Conservation (phyloP, 2,888 invertebrate genomes). For the Eupithecia pulchellata region DNA sequence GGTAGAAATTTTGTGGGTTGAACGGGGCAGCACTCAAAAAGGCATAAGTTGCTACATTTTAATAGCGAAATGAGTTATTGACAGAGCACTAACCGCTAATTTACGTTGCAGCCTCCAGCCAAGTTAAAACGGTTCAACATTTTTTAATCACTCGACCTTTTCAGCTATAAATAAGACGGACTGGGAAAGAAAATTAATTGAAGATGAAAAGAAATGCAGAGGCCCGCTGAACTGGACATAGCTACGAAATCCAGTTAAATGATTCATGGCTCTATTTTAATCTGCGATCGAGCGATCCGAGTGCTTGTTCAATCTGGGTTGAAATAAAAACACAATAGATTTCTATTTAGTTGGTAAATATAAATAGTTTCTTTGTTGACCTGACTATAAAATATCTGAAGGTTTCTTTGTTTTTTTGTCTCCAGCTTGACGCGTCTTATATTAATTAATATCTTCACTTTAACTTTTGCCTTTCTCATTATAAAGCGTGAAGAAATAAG, state of each 20-base stretch:
- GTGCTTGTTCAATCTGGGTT: slow-evolving; percentile 37
- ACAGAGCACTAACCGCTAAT: slow-evolving; percentile 49
- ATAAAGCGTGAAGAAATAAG: slow-evolving; percentile 16
- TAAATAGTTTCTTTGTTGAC: not conserved
- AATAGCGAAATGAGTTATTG: slow-evolving; percentile 30
- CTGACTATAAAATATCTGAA: not conserved
- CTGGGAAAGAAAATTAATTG: not conserved
- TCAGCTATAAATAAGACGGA: slow-evolving; percentile 30
- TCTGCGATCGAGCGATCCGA: slow-evolving; percentile 46
- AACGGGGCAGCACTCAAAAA: too few relatives aligned
- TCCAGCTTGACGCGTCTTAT: not conserved
- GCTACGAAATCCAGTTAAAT: slow-evolving; percentile 45
- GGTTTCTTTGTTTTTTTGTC: not conserved
- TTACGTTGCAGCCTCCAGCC: slow-evolving; percentile 43
- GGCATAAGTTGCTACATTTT: not conserved
- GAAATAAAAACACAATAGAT: slow-evolving; percentile 1
- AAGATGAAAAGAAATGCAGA: slow-evolving; percentile 29
- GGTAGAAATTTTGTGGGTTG: too few relatives aligned
- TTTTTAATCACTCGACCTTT: slow-evolving; percentile 39
- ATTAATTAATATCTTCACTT: slow-evolving; percentile 2
- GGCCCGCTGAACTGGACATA: slow-evolving; percentile 31
- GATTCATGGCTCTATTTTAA: slow-evolving; percentile 53
- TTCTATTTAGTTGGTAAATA: not conserved
- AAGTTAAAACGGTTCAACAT: slow-evolving; percentile 25
- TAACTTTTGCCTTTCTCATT: slow-evolving; percentile 1